These are phyloP conservation scores for Eilema griseolum DNA, from an alignment of 2,888 invertebrate genomes.

Conservation along the genomic window DNA sequence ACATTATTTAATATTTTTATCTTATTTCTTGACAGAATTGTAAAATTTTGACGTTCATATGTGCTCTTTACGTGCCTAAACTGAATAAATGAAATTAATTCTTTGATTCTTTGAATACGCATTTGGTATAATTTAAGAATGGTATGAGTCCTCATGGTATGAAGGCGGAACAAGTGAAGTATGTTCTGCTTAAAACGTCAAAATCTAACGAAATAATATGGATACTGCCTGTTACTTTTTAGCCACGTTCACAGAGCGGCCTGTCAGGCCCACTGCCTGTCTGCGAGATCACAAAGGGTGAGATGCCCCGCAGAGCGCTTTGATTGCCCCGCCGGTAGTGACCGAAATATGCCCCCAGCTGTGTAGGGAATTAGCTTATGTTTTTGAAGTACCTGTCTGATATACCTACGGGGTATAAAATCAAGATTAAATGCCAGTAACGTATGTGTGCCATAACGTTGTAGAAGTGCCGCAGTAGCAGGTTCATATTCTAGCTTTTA, in stretches of 20 bases:
- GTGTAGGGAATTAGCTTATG: conserved; percentile 17
- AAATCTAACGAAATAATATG: background rate
- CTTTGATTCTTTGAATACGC: no score
- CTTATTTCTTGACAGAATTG: no score
- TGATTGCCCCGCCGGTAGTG: conserved; percentile 21
- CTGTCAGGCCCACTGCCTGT: conserved; percentile 39
- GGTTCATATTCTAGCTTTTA: background rate
- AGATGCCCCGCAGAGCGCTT: conserved; percentile 31
- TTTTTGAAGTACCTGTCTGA: conserved; percentile 7
- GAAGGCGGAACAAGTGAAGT: no score
- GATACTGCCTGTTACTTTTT: background rate
- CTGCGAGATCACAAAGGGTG: conserved; percentile 32
- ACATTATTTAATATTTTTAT: no score
- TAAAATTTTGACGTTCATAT: no score
- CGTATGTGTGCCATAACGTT: background rate
- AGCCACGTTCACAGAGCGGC: background rate
- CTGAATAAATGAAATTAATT: no score
- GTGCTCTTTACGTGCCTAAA: no score
- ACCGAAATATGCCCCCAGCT: conserved; percentile 23
- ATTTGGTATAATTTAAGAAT: no score
- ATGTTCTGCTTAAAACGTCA: background rate
- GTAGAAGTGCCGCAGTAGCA: background rate
- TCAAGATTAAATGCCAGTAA: background rate
- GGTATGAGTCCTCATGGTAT: no score
- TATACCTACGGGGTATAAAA: background rate